phyloP scores from a whole-genome alignment of 1,140 invertebrate genomes.

The Listronotus bonariensis region DNA sequence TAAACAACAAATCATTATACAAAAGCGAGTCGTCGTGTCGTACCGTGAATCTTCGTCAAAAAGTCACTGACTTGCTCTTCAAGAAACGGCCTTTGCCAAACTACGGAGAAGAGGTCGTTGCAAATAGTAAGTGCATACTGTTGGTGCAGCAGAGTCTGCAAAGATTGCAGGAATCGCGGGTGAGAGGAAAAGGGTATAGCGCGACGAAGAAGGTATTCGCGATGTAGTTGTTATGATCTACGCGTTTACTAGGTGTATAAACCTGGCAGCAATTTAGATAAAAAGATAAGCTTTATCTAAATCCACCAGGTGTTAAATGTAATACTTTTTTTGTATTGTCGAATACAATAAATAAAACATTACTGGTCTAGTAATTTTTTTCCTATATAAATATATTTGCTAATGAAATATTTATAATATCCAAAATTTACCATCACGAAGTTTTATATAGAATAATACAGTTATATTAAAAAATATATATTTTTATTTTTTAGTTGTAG shows the following conservation, averaged over 20 bases:
- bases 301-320: slow-evolving; percentile 15
- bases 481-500: too few species aligned
- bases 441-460: too few species aligned
- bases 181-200: slow-evolving; percentile 13
- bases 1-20: not conserved
- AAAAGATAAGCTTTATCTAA: slow-evolving; percentile 16
- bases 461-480: too few species aligned
- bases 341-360: too few species aligned
- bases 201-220: slow-evolving; percentile 18
- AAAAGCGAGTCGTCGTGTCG: slow-evolving; percentile 5
- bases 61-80: slow-evolving; percentile 31
- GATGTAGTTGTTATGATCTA: slow-evolving; percentile 12
- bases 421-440: too few species aligned
- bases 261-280: slow-evolving; percentile 16
- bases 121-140: slow-evolving; percentile 11
- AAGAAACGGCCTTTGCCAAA: slow-evolving; percentile 28
- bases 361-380: too few species aligned
- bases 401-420: too few species aligned
- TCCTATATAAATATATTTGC: too few species aligned
- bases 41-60: slow-evolving; percentile 20
- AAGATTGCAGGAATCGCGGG: slow-evolving; percentile 21
- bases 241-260: slow-evolving; percentile 21
- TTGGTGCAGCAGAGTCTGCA: slow-evolving; percentile 22
- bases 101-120: slow-evolving; percentile 27
- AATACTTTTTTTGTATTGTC: not conserved